Percentiles rank a stretch among this genome's conserved stretches.
phyloP scores from a whole-genome alignment of 2,888 invertebrate genomes.

The Bugulina stolonifera region DNA sequence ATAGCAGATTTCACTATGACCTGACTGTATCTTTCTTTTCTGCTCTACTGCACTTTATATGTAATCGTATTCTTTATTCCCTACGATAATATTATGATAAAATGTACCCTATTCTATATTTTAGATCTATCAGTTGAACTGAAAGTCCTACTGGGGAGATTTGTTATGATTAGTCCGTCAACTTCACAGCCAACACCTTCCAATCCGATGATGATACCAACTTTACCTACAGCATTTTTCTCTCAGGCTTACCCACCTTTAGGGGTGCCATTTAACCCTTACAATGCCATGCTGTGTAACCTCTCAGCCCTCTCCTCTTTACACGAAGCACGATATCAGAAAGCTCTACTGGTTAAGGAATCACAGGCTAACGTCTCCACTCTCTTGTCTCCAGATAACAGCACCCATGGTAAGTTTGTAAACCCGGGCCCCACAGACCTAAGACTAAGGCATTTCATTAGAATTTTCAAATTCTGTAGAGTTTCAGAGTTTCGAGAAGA shows the following conservation, averaged over 20 bases:
- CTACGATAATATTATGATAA: too few species aligned
- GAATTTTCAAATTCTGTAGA: too few species aligned
- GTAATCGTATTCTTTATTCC: too few species aligned
- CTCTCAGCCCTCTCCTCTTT: not conserved
- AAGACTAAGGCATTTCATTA: too few species aligned
- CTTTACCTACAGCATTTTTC: conserved; percentile 15
- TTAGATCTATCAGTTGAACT: too few species aligned
- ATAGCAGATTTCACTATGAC: too few species aligned
- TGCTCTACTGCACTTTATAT: too few species aligned
- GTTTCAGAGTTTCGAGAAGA: too few species aligned
- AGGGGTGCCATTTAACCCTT: conserved; percentile 3
- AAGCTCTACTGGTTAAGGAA: not conserved
- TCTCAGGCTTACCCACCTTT: not conserved
- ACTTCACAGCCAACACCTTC: not conserved
- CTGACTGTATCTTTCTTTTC: too few species aligned
- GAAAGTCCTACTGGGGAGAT: too few species aligned
- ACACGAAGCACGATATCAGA: conserved; percentile 8
- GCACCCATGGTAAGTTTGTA: not conserved
- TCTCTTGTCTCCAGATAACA: not conserved
- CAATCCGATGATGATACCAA: not conserved
- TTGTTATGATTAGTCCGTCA: not conserved
- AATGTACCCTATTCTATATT: too few species aligned
- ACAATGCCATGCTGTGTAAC: conserved; percentile 18
- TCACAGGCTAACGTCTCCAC: not conserved
- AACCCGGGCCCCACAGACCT: too few species aligned